phyloP scores from a whole-genome alignment of 2,888 invertebrate genomes.

The Globia sparganii region DNA sequence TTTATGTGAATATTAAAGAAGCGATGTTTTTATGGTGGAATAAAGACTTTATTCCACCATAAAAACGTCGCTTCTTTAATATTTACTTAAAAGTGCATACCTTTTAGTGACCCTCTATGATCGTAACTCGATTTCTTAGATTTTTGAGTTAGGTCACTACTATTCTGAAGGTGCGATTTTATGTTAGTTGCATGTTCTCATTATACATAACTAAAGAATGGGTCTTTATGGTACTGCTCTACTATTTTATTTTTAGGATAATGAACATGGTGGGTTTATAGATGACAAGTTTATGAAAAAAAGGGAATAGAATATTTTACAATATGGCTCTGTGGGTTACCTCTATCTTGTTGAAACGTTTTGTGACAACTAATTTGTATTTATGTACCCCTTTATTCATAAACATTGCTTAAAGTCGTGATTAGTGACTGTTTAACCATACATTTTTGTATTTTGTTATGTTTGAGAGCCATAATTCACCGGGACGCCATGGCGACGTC shows the following conservation, averaged over 20 bases:
- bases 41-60: too few species aligned
- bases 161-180: too few species aligned
- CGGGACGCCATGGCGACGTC: too few species aligned
- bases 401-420: background rate
- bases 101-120: too few species aligned
- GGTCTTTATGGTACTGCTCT: background rate
- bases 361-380: background rate
- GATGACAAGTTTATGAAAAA: background rate
- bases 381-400: background rate
- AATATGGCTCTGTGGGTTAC: background rate
- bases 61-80: too few species aligned
- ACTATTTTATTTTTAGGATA: background rate
- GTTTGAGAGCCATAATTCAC: too few species aligned
- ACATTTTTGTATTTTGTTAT: background rate
- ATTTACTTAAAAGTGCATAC: too few species aligned
- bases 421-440: background rate
- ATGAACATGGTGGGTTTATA: background rate
- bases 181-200: conserved; percentile 3
- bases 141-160: too few species aligned
- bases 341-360: background rate
- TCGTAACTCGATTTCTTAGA: too few species aligned
- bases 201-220: background rate
- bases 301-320: background rate
- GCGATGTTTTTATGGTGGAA: too few species aligned
- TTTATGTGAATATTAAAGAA: too few species aligned